Evolutionary conservation across 2,797 vertebrate species (phyloP), one percentile per base, ranked within the genome.

Genomic region (Phrynocephalus vlangalii): DNA sequence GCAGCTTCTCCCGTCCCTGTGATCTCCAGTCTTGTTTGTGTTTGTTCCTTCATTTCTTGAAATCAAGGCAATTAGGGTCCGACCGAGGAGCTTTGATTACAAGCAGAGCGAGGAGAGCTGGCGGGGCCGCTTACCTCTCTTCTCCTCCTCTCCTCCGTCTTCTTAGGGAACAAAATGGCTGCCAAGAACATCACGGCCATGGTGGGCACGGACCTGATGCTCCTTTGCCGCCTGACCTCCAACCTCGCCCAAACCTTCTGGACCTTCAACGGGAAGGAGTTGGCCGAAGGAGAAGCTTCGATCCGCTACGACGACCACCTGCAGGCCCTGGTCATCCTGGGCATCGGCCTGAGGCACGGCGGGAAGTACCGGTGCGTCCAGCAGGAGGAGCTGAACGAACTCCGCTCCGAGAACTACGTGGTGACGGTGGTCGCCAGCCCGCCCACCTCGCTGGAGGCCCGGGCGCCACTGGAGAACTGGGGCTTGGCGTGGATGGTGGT

Each of bases 401-500:
- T 99, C 87, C 97, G 97, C 13, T 96, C 96, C 0, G 98, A 99
- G 94, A 96, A 96, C 86, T 99, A 99, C 96, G 96, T 96, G 24
- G 98, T 99, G 85, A 95, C 96, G 0, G 98, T 99, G 1, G 96
- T 99, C 52, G 97, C 98, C 0, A 97, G 97, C 0, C 95, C 97
- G 0, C 97, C 98, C 0, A 94, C 98, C 60, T 97, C 98, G 6
- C 96, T 99, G 97, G 98, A 99, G 91, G 97, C 98, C 0, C 97
- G 98, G 11, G 98, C 98, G 0, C 98, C 98, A 0, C 96, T 98
- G 94, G 98, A 98, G 94, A 98, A 97, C 94, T 96, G 98, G 96
- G 98, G 98, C 1, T 94, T 98, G 68, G 98, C 98, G 73, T 99
- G 98, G 99, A 98, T 99, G 91, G 96, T 98, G 72, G 98, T 98